phyloP scores from a whole-genome alignment of 2,113 vertebrate species.

The Agelaius tricolor region DNA sequence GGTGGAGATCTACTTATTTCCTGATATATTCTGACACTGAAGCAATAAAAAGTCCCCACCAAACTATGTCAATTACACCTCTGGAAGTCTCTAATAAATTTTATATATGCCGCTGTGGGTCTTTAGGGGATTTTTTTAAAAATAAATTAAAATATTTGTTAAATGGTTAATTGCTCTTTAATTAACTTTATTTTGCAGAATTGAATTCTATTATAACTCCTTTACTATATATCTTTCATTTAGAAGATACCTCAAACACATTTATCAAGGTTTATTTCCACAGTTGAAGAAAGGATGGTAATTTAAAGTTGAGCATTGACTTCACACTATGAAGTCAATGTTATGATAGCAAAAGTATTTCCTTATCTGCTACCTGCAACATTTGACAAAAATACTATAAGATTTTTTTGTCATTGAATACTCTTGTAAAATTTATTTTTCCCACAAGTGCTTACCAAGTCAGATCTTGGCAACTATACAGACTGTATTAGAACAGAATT shows the following conservation, averaged over 20 bases:
- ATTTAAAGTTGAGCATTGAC: background rate
- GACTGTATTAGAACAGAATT: background rate
- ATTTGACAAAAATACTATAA: background rate
- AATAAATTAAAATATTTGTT: background rate
- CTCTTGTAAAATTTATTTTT: background rate
- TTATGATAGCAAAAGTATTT: background rate
- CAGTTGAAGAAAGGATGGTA: background rate
- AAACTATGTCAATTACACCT: background rate
- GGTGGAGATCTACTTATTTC: background rate
- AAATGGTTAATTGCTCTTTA: background rate
- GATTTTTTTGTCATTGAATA: background rate
- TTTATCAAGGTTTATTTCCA: background rate
- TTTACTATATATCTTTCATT: background rate
- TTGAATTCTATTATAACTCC: background rate
- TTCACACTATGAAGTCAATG: background rate
- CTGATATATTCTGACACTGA: background rate
- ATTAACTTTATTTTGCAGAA: background rate
- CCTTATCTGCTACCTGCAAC: background rate
- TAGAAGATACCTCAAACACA: background rate
- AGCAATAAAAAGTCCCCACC: background rate
- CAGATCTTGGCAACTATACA: background rate
- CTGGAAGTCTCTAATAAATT: background rate
- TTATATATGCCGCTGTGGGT: fast-evolving
- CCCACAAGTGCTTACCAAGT: background rate
- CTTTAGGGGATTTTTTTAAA: fast-evolving